Evolutionary conservation across 1,140 invertebrate species (phyloP).

Genomic region (Macrotrachela quadricornifera): DNA sequence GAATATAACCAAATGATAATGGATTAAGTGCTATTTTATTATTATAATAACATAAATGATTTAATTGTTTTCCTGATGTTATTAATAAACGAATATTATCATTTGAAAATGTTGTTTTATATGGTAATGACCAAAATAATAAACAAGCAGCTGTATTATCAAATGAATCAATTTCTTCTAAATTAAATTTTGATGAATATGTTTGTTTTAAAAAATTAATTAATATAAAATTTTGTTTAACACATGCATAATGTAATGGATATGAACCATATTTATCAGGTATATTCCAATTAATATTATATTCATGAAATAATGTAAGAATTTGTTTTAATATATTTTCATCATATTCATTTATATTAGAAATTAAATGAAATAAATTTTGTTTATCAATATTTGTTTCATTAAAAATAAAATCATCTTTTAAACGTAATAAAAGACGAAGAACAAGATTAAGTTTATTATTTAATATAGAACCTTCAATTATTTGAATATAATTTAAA

Average conservation of each 20-base stretch:
- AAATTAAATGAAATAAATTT: slow-evolving; percentile 27
- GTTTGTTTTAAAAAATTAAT: slow-evolving; percentile 21
- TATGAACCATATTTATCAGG: slow-evolving; percentile 25
- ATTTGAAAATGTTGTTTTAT: not conserved
- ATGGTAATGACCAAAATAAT: no score
- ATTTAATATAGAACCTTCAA: slow-evolving; percentile 26
- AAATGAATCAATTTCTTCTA: no score
- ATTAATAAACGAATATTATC: slow-evolving; percentile 7
- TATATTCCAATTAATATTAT: slow-evolving; percentile 16
- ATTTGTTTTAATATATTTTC: slow-evolving; percentile 13
- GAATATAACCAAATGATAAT: not conserved
- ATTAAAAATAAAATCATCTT: slow-evolving; percentile 12
- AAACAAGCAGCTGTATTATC: no score
- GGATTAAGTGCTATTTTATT: not conserved
- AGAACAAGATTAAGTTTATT: slow-evolving; percentile 28
- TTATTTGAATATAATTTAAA: not conserved
- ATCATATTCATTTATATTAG: not conserved
- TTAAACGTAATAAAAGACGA: slow-evolving; percentile 23
- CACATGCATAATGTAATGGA: slow-evolving; percentile 29
- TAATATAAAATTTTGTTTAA: slow-evolving; percentile 22
- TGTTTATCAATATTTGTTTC: slow-evolving; percentile 17
- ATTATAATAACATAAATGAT: slow-evolving; percentile 8
- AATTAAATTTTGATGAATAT: not conserved
- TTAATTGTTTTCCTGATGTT: slow-evolving; percentile 9
- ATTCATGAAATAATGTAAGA: slow-evolving; percentile 19